These are phyloP conservation scores for Grantiella picta DNA, from an alignment of 2,113 vertebrate species.

Conservation along the genomic window DNA sequence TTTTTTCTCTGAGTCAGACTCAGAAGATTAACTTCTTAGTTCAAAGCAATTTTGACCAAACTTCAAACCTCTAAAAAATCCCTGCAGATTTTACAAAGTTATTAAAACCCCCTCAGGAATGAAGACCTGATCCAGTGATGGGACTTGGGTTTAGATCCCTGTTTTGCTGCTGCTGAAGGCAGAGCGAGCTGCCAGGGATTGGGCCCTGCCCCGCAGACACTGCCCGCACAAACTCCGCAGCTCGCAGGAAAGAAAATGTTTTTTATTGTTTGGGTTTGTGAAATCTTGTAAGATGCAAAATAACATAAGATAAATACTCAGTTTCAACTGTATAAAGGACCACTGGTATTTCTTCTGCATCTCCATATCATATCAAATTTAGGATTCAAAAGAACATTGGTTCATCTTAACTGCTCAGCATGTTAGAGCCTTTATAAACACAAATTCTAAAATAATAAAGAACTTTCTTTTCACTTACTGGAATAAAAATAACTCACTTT, in stretches of 20 bases:
- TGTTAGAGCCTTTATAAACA: not conserved
- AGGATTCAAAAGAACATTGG: not conserved
- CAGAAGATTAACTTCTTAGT: not conserved
- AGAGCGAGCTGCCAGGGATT: not conserved
- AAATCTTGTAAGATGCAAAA: not conserved
- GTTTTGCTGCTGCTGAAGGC: not conserved
- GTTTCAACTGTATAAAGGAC: not conserved
- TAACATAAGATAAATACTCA: not conserved
- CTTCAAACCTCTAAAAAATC: not conserved
- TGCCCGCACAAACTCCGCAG: rapidly evolving
- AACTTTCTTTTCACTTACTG: not conserved
- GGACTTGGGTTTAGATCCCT: not conserved
- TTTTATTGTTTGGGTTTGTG: not conserved
- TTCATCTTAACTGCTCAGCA: not conserved
- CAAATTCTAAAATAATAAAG: not conserved
- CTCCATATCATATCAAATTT: not conserved
- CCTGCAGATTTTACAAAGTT: not conserved
- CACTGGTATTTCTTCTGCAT: not conserved
- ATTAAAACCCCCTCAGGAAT: not conserved
- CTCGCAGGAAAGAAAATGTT: not conserved
- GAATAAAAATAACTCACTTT: not conserved
- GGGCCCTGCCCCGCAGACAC: rapidly evolving
- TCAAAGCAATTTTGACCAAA: not conserved
- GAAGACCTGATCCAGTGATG: not conserved
- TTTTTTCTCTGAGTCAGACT: not conserved